phyloP scores from a whole-genome alignment of 2,797 vertebrate genomes.

The Cygnus olor region DNA sequence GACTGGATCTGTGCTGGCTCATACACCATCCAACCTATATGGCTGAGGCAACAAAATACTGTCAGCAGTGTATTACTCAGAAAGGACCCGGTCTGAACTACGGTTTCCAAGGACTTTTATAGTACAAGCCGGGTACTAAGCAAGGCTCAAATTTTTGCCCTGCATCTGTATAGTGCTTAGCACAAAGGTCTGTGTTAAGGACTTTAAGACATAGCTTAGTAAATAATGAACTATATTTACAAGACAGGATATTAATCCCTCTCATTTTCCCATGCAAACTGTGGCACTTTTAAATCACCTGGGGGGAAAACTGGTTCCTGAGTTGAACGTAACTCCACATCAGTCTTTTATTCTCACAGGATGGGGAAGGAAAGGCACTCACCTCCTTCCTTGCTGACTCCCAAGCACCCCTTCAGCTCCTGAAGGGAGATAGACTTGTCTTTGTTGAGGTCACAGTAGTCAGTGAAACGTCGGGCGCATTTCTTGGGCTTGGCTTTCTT shows the following conservation, averaged over 20 bases:
- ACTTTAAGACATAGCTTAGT: background rate
- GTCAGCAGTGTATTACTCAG: background rate
- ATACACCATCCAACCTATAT: constrained; percentile 19
- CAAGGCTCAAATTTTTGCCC: background rate
- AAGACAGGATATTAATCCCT: background rate
- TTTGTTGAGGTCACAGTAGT: constrained; percentile 99
- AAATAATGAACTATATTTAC: background rate
- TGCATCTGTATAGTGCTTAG: background rate
- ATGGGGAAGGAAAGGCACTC: constrained; percentile 6
- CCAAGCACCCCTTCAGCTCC: constrained; percentile 97
- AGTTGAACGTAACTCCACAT: background rate
- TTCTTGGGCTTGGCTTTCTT: constrained; percentile 99
- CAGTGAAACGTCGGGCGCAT: constrained; percentile 94
- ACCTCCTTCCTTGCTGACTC: constrained; percentile 94
- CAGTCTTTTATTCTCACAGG: background rate
- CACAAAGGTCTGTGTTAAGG: background rate
- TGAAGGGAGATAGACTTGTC: constrained; percentile 93
- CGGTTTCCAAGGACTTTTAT: constrained; percentile 13
- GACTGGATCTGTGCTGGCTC: background rate
- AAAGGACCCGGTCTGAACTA: background rate
- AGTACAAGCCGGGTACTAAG: background rate
- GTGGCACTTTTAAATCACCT: background rate
- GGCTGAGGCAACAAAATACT: background rate
- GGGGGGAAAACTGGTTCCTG: background rate
- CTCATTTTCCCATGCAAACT: background rate